These are phyloP conservation scores for Bombus pyrosoma DNA, from an alignment of 1,140 invertebrate species.

Conservation along the genomic window DNA sequence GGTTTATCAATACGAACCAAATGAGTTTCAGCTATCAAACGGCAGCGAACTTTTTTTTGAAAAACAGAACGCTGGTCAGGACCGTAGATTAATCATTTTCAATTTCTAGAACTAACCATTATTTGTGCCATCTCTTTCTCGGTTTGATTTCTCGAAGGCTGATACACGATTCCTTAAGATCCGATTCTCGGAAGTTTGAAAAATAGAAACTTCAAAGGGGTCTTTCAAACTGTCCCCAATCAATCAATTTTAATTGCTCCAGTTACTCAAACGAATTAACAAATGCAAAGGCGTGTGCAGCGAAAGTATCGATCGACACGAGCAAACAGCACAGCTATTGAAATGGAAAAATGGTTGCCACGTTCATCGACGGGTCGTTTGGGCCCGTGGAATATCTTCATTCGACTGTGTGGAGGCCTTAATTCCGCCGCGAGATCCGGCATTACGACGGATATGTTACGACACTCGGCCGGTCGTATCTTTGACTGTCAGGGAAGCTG, in stretches of 20 bases:
- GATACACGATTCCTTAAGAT: no score
- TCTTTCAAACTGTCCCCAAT: neutral
- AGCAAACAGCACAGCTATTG: neutral
- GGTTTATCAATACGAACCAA: no score
- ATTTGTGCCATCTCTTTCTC: no score
- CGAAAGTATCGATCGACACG: neutral
- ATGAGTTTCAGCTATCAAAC: no score
- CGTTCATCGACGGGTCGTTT: neutral
- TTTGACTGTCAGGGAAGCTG: slow-evolving; percentile 28
- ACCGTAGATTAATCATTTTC: no score
- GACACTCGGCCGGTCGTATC: slow-evolving; percentile 45
- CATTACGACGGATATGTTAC: slow-evolving; percentile 61
- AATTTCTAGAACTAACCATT: no score
- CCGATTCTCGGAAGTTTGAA: no score
- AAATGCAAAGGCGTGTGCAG: neutral
- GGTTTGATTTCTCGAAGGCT: no score
- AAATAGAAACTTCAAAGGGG: neutral
- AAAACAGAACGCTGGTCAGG: no score
- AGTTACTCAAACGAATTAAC: neutral
- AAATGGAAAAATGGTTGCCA: neutral
- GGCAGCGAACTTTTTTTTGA: no score
- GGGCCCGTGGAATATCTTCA: neutral
- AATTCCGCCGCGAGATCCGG: slow-evolving; percentile 54
- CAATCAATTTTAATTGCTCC: neutral
- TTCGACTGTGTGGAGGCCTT: slow-evolving; percentile 39